Conservation (phyloP, 2,113 vertebrate species). For the Sinocyclocheilus grahami region DNA sequence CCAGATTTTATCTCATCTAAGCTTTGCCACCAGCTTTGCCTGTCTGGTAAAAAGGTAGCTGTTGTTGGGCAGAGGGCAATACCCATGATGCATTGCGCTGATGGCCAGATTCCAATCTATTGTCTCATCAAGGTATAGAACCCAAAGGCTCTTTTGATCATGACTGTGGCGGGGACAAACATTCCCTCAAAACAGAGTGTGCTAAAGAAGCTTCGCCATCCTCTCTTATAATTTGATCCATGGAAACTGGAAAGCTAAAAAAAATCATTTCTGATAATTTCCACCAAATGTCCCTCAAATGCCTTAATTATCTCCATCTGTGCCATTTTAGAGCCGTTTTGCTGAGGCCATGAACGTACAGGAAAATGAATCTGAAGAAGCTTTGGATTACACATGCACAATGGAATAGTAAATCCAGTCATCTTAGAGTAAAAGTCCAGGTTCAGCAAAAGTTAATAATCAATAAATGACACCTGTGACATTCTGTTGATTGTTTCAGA, state of each 20-base stretch:
- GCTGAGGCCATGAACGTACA: conserved; percentile 17
- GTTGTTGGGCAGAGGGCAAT: conserved; percentile 67
- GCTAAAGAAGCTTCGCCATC: not conserved
- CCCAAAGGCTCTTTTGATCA: conserved; percentile 66
- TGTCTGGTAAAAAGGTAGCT: conserved; percentile 12
- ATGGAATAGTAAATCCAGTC: not conserved
- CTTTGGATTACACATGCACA: not conserved
- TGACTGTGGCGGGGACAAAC: conserved; percentile 70
- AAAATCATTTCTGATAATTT: not conserved
- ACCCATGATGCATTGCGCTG: conserved; percentile 65
- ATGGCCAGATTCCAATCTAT: conserved; percentile 63
- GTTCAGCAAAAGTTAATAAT: not conserved
- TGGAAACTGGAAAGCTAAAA: too few species aligned
- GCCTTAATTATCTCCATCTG: conserved; percentile 50
- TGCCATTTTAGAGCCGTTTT: conserved; percentile 46
- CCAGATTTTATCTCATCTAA: conserved; percentile 7
- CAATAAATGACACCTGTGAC: not conserved
- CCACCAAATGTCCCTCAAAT: not conserved
- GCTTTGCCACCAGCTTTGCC: not conserved
- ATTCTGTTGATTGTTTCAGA: not conserved
- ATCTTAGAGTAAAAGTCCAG: not conserved
- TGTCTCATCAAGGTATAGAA: conserved; percentile 69
- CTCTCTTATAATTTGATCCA: not conserved
- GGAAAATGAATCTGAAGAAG: conserved; percentile 12
- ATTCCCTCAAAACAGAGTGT: conserved; percentile 63